Conservation (phyloP, 2,888 invertebrate species). For the Noctua comes region DNA sequence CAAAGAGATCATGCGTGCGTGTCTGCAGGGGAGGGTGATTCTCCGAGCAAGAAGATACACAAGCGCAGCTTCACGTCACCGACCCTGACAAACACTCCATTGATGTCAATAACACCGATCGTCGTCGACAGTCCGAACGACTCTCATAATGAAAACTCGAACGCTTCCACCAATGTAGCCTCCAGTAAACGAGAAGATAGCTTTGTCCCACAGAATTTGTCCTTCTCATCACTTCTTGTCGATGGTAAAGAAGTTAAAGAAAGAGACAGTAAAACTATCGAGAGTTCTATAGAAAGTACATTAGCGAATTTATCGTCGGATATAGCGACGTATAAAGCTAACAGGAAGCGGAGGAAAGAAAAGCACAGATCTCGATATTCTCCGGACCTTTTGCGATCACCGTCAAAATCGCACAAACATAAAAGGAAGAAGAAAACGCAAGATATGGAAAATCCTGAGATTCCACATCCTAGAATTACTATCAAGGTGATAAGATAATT, state of each 20-base stretch:
- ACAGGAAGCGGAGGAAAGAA: slow-evolving; percentile 93
- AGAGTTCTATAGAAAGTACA: slow-evolving; percentile 87
- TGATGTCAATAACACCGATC: slow-evolving; percentile 89
- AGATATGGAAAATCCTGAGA: slow-evolving; percentile 90
- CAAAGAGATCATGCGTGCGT: slow-evolving; percentile 77
- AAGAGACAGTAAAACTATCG: slow-evolving; percentile 85
- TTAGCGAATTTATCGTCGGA: slow-evolving; percentile 87
- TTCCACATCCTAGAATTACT: slow-evolving; percentile 94
- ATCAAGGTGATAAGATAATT: slow-evolving; percentile 91
- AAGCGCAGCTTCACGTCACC: slow-evolving; percentile 89
- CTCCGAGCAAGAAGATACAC: slow-evolving; percentile 80
- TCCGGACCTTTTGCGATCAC: slow-evolving; percentile 92
- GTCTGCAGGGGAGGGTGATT: slow-evolving; percentile 75
- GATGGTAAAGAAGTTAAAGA: slow-evolving; percentile 85
- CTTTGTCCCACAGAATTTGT: slow-evolving; percentile 83
- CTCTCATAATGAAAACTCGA: slow-evolving; percentile 88
- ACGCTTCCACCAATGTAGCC: slow-evolving; percentile 80
- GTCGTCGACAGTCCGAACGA: slow-evolving; percentile 89
- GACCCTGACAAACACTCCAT: slow-evolving; percentile 86
- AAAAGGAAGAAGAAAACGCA: slow-evolving; percentile 95
- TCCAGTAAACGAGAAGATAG: slow-evolving; percentile 74
- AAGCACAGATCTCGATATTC: slow-evolving; percentile 94
- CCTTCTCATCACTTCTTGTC: slow-evolving; percentile 87
- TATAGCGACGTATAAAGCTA: slow-evolving; percentile 90
- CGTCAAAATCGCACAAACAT: slow-evolving; percentile 94